phyloP scores from a whole-genome alignment of 2,797 vertebrate species.

The Pachyuromys duprasi region DNA sequence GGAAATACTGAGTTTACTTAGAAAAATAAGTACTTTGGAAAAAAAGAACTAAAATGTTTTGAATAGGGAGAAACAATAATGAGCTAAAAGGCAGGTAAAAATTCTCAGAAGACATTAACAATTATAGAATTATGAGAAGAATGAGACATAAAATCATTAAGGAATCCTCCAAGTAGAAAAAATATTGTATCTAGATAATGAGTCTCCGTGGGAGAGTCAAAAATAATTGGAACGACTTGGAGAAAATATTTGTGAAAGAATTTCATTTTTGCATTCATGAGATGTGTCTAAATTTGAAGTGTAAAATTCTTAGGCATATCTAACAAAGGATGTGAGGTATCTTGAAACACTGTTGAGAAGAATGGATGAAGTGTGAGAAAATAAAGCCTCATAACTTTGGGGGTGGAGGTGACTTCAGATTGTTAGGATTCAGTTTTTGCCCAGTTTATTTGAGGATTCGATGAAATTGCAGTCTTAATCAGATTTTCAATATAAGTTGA shows the following conservation, averaged over 20 bases:
- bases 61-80: slow-evolving; percentile 10
- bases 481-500: not conserved
- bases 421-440: not conserved
- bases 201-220: not conserved
- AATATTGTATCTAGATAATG: not conserved
- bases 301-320: not conserved
- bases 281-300: not conserved
- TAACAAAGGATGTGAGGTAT: not conserved
- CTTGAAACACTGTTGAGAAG: not conserved
- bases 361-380: not conserved
- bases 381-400: not conserved
- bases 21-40: not conserved
- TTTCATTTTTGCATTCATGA: not conserved
- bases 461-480: not conserved
- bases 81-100: not conserved
- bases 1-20: not conserved
- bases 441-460: not conserved
- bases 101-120: not conserved
- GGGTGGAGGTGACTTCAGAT: not conserved
- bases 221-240: not conserved
- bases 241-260: slow-evolving; percentile 11
- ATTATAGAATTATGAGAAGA: not conserved
- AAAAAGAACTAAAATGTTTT: not conserved
- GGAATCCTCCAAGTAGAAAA: not conserved
- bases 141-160: not conserved